Conservation (phyloP, 1,140 invertebrate species). For the Periplaneta americana region DNA sequence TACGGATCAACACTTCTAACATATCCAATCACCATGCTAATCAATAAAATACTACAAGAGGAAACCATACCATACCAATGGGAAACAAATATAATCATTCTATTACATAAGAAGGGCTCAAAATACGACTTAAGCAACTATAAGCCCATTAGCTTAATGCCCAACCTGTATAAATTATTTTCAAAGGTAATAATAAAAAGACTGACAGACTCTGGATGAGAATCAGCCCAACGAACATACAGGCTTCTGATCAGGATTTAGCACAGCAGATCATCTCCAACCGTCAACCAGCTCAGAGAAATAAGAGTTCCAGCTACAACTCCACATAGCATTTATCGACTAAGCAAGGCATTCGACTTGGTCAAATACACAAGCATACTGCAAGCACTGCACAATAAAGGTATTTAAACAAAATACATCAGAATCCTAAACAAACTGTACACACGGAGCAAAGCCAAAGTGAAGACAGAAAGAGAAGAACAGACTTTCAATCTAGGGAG, state of each 20-base stretch:
- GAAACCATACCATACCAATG: neutral
- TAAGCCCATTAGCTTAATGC: neutral
- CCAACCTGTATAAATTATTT: neutral
- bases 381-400: neutral
- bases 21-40: neutral
- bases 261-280: neutral
- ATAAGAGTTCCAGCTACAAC: neutral
- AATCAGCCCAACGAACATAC: no score
- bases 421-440: no score
- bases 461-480: no score
- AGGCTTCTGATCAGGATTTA: neutral
- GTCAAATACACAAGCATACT: neutral
- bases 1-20: neutral
- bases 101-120: slow-evolving; percentile 3
- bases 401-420: neutral
- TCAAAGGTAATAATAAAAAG: neutral
- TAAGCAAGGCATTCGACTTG: no score
- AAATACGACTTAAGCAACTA: neutral
- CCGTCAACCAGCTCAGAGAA: slow-evolving; percentile 3
- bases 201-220: no score
- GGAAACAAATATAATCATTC: neutral
- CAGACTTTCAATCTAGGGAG: neutral
- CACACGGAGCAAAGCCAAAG: no score
- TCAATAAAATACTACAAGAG: neutral
- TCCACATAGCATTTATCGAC: neutral